A percentile compares a stretch with the other conserved stretches of the same genome.
Evolutionary conservation across 1,140 invertebrate species (phyloP).

Genomic region (Aphaenogaster rudis): DNA sequence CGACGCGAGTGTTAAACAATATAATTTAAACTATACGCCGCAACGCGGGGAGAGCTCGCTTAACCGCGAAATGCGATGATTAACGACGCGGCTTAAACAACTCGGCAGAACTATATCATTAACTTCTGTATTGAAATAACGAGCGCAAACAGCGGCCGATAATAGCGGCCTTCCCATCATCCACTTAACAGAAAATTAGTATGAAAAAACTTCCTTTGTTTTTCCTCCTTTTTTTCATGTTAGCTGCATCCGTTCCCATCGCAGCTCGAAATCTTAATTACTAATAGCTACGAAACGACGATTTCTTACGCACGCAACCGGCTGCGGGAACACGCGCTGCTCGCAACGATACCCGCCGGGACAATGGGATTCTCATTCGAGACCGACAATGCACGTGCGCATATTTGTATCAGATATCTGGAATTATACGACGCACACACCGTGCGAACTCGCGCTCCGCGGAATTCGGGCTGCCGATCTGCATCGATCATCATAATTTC

Average conservation of each 20-base stretch:
- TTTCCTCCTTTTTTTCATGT: constrained; percentile 12
- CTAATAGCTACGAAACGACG: constrained; percentile 56
- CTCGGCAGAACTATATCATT: constrained; percentile 50
- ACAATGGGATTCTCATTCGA: constrained; percentile 64
- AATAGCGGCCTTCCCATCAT: constrained; percentile 62
- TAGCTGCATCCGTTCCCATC: constrained; percentile 64
- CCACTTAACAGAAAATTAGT: constrained; percentile 58
- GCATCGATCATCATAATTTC: neutral
- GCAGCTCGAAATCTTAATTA: constrained; percentile 60
- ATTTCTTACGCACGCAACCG: constrained; percentile 49
- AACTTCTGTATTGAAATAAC: constrained; percentile 58
- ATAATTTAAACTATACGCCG: constrained; percentile 29
- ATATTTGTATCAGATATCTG: constrained; percentile 53
- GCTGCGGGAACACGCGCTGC: constrained; percentile 40
- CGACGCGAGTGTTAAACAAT: constrained; percentile 17
- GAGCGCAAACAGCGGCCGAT: constrained; percentile 32
- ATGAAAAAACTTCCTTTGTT: constrained; percentile 63
- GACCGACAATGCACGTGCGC: constrained; percentile 50
- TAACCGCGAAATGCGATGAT: constrained; percentile 29
- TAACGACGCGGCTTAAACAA: constrained; percentile 29
- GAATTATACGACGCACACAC: constrained; percentile 3
- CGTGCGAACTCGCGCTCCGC: constrained; percentile 28
- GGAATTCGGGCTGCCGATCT: constrained; percentile 9
- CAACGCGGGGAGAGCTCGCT: neutral
- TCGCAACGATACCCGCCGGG: constrained; percentile 23